phyloP scores from a whole-genome alignment of 1,140 invertebrate species.

The Procambarus virginalis region DNA sequence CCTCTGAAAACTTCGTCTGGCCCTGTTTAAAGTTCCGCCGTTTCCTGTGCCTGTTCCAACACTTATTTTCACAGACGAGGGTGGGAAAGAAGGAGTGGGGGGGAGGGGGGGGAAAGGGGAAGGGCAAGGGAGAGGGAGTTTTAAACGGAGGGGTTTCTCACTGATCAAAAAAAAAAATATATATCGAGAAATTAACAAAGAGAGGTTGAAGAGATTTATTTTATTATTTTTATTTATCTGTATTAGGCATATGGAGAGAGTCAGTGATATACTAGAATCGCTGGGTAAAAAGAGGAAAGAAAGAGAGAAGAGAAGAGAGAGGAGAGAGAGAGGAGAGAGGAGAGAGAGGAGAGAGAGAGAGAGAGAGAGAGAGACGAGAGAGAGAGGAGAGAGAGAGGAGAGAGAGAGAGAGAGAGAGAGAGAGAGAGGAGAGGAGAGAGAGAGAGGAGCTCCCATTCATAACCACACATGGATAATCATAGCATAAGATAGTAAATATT shows the following conservation, averaged over 20 bases:
- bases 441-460: too few relatives aligned
- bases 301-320: not conserved
- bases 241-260: not conserved
- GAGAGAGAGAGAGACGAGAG: not conserved
- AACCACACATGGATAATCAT: too few relatives aligned
- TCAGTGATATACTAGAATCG: not conserved
- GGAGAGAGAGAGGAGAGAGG: not conserved
- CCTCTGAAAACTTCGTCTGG: not conserved
- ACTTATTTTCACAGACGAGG: not conserved
- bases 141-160: not conserved
- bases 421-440: not conserved
- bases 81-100: not conserved
- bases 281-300: too few relatives aligned
- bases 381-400: not conserved
- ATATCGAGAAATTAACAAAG: not conserved
- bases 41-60: not conserved
- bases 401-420: not conserved
- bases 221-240: not conserved
- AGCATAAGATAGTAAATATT: too few relatives aligned
- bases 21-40: not conserved
- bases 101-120: not conserved
- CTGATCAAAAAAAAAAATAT: not conserved
- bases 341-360: not conserved
- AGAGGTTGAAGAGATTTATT: not conserved
- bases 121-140: not conserved